Evolutionary conservation across 2,113 vertebrate species (phyloP).

Genomic region (Hepsetus odoe): DNA sequence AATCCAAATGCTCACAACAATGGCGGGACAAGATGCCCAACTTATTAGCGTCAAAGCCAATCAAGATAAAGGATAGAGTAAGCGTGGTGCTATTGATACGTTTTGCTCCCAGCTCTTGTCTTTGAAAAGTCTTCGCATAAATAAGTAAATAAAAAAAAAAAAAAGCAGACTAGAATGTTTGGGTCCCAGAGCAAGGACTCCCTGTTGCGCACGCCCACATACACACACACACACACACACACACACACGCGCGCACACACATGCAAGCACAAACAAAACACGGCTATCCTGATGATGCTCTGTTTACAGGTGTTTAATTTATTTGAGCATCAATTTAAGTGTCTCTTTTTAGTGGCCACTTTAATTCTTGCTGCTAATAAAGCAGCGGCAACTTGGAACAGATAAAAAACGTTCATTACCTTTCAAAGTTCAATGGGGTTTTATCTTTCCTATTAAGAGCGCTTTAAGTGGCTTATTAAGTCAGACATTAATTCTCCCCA

Average conservation of each 20-base stretch:
- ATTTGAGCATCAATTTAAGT: constrained; percentile 63
- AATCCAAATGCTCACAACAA: constrained; percentile 27
- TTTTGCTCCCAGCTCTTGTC: not conserved
- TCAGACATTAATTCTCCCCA: constrained; percentile 66
- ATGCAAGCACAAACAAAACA: not conserved
- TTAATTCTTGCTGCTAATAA: constrained; percentile 66
- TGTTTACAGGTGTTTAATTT: constrained; percentile 57
- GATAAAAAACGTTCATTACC: constrained; percentile 71
- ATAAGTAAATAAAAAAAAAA: not conserved
- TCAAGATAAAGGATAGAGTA: constrained; percentile 48
- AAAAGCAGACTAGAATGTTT: not conserved
- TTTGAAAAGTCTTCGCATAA: constrained; percentile 21
- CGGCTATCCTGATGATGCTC: constrained; percentile 9
- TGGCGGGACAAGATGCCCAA: constrained; percentile 14
- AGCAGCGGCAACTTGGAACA: constrained; percentile 52
- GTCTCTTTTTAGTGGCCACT: constrained; percentile 60
- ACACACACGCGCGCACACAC: too few species aligned
- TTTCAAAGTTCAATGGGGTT: constrained; percentile 70
- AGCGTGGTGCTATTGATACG: constrained; percentile 2
- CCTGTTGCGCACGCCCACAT: too few species aligned
- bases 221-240: too few species aligned
- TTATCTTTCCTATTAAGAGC: constrained; percentile 68
- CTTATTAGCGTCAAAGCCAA: constrained; percentile 30
- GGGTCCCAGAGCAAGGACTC: not conserved
- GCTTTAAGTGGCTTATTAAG: constrained; percentile 74